These are phyloP conservation scores for Octomys mimax DNA, from an alignment of 2,797 vertebrate genomes.

Conservation along the genomic window DNA sequence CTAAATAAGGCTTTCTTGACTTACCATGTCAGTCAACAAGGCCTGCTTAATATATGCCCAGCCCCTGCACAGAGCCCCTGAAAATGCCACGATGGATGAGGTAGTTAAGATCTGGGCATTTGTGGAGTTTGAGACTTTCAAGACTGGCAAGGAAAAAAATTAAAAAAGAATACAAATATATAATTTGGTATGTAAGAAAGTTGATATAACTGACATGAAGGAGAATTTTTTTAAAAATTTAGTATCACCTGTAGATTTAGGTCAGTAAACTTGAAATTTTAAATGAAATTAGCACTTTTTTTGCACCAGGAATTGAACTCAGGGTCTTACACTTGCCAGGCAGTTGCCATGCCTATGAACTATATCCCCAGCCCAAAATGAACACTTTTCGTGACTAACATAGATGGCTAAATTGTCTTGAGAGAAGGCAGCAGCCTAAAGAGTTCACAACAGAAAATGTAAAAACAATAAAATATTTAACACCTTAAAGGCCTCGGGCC, in stretches of 20 bases:
- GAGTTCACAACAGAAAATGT: constrained; percentile 25
- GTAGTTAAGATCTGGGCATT: no score
- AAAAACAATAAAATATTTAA: constrained; percentile 57
- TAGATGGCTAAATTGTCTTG: constrained; percentile 16
- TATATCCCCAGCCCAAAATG: no score
- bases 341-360: no score
- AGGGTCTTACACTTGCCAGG: no score
- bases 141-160: neutral
- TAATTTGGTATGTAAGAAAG: constrained; percentile 34
- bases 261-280: constrained; percentile 39
- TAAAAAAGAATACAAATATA: neutral
- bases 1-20: neutral
- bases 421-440: neutral
- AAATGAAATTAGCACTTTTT: neutral
- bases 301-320: no score
- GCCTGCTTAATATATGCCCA: neutral
- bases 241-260: neutral
- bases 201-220: neutral
- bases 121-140: neutral
- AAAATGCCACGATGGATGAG: neutral
- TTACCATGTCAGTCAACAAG: neutral
- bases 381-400: neutral
- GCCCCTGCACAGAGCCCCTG: neutral
- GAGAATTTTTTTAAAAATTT: neutral
- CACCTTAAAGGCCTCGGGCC: neutral